Base-by-base conservation (phyloP, 2,113 vertebrate species). In the Cynoglossus semilaevis region DNA sequence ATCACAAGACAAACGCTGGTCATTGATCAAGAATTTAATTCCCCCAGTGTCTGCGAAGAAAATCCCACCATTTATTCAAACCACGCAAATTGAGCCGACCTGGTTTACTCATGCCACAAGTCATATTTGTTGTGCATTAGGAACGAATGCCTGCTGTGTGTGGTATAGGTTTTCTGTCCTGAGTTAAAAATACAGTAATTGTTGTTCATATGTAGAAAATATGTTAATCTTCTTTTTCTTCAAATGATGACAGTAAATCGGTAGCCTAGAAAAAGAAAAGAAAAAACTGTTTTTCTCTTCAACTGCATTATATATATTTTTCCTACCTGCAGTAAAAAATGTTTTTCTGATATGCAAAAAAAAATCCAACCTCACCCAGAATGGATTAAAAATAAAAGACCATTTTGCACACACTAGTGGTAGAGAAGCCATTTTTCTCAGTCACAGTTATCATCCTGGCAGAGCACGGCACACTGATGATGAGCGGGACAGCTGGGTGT, bases 11-110 rank as follows among this genome's bases (percentile, higher is more conserved):
- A 40, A 67, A 58, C 44, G 47, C 56, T 55, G 61, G 44, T 69
- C 79, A 83, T 83, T 88, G 80, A 89, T 79, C 79, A 67, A 82
- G 67, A 71, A 67, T 54, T 79, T 80, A 74, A 81, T 80, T 78
- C 70, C 34, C 45, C 12, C 44, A 84, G 65, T 76, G 79, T 81
- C 79, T 76, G 56, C 56, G 14, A 37, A 66, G 72, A 81, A 83
- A 82, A 81, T 73, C 74, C 67, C 46, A 11, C 61, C 53, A 65
- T 79, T 80, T 83, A 81, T 80, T 84, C 80, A 48, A 81, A 72
- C 55, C 48, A 18, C 56, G 22, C 12, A 15, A 46, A 85, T 84
- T 85, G 84, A 87, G 83, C 74, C 78, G 38, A 44, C 62, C 7
- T 40, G 65, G 63, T 76, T 85, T 73, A 70, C 67, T 74, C 73